phyloP scores from a whole-genome alignment of 2,797 vertebrate species.

The Sphenodon punctatus region DNA sequence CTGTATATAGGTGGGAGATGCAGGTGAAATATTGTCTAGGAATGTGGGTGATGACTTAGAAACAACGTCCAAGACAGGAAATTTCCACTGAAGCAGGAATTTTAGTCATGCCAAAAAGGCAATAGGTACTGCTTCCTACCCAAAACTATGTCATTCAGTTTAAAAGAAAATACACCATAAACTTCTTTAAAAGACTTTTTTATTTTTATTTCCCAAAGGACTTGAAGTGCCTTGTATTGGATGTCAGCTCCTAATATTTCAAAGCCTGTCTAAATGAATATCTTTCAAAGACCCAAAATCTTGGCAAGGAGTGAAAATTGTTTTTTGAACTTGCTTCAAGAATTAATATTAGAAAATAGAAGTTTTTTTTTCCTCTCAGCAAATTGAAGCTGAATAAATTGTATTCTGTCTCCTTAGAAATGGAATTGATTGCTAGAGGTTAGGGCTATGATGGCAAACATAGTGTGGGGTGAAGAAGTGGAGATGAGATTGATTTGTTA shows the following conservation, averaged over 20 bases:
- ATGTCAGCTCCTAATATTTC: slow-evolving; percentile 41
- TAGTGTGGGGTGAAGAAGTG: not conserved
- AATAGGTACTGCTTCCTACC: not conserved
- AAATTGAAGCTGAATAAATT: slow-evolving; percentile 68
- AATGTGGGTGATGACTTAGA: no score
- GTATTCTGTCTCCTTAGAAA: slow-evolving; percentile 54
- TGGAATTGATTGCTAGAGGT: slow-evolving; percentile 47
- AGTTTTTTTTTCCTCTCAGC: slow-evolving; percentile 54
- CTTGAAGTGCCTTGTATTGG: not conserved
- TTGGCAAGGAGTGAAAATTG: slow-evolving; percentile 49
- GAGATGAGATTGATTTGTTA: slow-evolving; percentile 25
- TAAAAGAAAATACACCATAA: not conserved
- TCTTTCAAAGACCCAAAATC: slow-evolving; percentile 52
- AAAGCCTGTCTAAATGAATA: slow-evolving; percentile 55
- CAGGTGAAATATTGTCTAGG: no score
- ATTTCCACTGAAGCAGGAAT: not conserved
- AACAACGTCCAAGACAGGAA: no score
- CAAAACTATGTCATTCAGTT: slow-evolving; percentile 9
- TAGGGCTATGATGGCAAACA: not conserved
- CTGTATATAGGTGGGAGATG: no score
- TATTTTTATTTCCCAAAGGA: not conserved
- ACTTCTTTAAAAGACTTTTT: not conserved
- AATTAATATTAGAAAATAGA: slow-evolving; percentile 58
- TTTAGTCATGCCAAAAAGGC: not conserved
- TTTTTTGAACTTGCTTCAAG: slow-evolving; percentile 60